Conservation (phyloP, 2,113 vertebrate species). For the Dendropsophus ebraccatus region DNA sequence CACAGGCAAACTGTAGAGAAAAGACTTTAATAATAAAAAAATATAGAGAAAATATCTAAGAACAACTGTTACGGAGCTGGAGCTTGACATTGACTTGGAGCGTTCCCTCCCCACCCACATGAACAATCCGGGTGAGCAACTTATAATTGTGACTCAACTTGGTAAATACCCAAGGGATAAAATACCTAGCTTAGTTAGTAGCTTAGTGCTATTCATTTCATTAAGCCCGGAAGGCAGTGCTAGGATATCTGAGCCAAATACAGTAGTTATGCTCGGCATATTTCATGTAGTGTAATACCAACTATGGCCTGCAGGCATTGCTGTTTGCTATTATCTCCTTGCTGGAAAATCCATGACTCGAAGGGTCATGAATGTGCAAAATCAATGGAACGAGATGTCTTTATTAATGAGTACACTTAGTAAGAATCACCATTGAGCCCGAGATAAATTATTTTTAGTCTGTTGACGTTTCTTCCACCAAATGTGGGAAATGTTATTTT, state of each 20-base stretch:
- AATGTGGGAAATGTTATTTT: constrained; percentile 38
- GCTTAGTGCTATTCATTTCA: not conserved
- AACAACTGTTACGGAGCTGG: not conserved
- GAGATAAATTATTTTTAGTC: constrained; percentile 26
- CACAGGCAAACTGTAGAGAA: not conserved
- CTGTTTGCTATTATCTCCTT: not conserved
- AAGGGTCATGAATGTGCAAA: not conserved
- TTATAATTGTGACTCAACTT: not conserved
- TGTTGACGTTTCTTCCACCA: constrained; percentile 45
- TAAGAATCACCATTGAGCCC: constrained; percentile 15
- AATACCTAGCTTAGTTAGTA: not conserved
- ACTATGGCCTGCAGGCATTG: not conserved
- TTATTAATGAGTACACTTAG: not conserved
- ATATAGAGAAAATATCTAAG: too few species aligned
- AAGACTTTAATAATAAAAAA: not conserved
- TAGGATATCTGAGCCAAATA: not conserved
- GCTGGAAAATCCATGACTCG: not conserved
- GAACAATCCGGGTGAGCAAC: not conserved
- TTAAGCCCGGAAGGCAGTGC: not conserved
- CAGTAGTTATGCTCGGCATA: not conserved
- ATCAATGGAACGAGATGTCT: not conserved
- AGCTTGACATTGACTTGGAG: not conserved
- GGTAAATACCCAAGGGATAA: not conserved
- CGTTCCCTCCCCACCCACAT: too few species aligned
- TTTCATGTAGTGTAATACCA: not conserved